These are phyloP conservation scores for Rhizoglyphus robini DNA, from an alignment of 1,140 invertebrate species.

Conservation along the genomic window DNA sequence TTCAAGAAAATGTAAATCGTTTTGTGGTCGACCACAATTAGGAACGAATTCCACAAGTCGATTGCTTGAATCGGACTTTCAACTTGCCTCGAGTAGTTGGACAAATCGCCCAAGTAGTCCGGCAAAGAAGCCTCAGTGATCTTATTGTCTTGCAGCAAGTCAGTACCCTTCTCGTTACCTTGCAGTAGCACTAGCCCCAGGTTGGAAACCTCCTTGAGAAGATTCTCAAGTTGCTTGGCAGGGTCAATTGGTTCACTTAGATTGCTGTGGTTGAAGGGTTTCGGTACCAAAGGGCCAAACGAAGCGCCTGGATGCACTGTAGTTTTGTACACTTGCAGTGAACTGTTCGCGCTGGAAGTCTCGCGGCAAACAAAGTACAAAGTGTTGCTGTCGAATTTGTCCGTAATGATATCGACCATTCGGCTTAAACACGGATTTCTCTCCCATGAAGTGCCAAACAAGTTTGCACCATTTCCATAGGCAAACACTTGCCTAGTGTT, in stretches of 20 bases:
- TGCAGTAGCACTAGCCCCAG: background rate
- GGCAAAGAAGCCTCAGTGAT: background rate
- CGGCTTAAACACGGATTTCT: background rate
- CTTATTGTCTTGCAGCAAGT: background rate
- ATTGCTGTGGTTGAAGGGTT: too few relatives aligned
- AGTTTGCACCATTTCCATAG: background rate
- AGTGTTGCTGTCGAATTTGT: background rate
- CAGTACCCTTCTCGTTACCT: background rate
- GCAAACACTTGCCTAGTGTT: background rate
- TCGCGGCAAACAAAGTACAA: background rate
- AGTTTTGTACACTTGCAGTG: background rate
- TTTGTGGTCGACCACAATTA: background rate
- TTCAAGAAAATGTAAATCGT: background rate
- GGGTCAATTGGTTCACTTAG: background rate
- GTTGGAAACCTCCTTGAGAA: background rate
- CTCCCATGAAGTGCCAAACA: background rate
- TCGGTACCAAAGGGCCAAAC: too few relatives aligned
- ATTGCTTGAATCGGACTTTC: background rate
- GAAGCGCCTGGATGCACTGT: too few relatives aligned
- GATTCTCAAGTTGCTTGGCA: background rate
- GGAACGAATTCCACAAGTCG: background rate
- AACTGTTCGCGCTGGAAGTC: background rate
- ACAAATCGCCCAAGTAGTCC: too few relatives aligned
- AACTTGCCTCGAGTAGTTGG: background rate
- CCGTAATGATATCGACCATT: background rate